Conservation (phyloP, 2,113 vertebrate genomes). For the Isichthys henryi region DNA sequence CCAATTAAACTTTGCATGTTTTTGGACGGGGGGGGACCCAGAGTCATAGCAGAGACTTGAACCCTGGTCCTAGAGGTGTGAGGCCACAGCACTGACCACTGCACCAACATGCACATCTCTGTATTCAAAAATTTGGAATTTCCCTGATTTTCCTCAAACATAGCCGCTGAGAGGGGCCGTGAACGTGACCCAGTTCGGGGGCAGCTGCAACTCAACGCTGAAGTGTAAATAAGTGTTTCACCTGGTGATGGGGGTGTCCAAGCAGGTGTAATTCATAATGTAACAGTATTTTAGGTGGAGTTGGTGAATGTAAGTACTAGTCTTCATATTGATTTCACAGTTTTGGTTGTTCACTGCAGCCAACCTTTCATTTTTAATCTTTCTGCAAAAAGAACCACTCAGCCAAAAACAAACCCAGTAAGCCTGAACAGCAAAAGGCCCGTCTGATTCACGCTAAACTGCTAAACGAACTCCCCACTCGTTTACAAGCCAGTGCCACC, state of each 20-base stretch:
- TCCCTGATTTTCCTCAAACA: neutral
- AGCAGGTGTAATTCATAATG: neutral
- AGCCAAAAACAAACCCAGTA: neutral
- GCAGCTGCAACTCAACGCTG: neutral
- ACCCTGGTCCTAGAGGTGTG: no score
- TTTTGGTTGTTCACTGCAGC: neutral
- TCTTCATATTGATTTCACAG: neutral
- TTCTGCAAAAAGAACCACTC: neutral
- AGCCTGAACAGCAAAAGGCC: neutral
- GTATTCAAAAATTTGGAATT: neutral
- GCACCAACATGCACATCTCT: neutral
- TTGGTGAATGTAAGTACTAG: neutral
- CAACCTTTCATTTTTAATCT: neutral
- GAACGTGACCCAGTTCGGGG: neutral
- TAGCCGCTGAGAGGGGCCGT: neutral
- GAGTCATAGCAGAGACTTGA: no score
- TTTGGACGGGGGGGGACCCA: no score
- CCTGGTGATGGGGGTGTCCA: neutral
- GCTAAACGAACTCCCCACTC: neutral
- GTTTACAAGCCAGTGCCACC: neutral
- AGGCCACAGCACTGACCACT: no score
- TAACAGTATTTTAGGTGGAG: neutral
- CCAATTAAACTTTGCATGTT: no score
- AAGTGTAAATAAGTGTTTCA: neutral
- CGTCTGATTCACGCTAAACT: neutral